These are phyloP conservation scores for Quiscalus mexicanus DNA, from an alignment of 2,113 vertebrate genomes.

Conservation along the genomic window DNA sequence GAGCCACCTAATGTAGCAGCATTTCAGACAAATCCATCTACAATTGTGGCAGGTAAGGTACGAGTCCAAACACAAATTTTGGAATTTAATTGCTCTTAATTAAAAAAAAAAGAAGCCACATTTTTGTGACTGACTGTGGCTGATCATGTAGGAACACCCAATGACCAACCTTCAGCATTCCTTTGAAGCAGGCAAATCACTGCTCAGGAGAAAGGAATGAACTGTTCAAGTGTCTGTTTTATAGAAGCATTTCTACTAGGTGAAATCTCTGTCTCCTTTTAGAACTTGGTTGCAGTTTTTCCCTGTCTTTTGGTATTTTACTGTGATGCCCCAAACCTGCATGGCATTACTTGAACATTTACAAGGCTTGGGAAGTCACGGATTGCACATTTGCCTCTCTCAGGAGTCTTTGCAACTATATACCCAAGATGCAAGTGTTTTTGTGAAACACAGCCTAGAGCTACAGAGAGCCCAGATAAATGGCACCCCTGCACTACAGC, in stretches of 20 bases:
- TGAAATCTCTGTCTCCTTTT: neutral
- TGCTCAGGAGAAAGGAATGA: neutral
- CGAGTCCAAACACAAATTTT: neutral
- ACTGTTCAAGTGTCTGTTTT: neutral
- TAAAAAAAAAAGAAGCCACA: neutral
- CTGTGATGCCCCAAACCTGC: neutral
- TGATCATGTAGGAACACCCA: fast-evolving
- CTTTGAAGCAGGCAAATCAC: neutral
- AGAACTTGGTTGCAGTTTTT: neutral
- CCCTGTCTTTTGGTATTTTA: neutral
- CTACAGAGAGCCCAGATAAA: neutral
- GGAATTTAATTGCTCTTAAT: neutral
- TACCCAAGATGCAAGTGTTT: neutral
- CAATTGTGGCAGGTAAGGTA: neutral
- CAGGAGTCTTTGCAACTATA: neutral
- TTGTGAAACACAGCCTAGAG: neutral
- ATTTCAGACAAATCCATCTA: neutral
- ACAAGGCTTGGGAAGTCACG: neutral
- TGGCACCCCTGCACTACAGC: neutral
- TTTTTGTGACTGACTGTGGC: neutral
- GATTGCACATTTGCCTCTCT: neutral
- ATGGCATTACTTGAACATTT: neutral
- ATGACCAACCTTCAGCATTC: neutral
- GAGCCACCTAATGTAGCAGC: neutral
- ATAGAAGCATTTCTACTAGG: neutral